A percentile compares a stretch with the other conserved stretches of the same genome.
These are phyloP conservation scores for Caretta caretta DNA, from an alignment of 2,113 vertebrate species.

Conservation along the genomic window DNA sequence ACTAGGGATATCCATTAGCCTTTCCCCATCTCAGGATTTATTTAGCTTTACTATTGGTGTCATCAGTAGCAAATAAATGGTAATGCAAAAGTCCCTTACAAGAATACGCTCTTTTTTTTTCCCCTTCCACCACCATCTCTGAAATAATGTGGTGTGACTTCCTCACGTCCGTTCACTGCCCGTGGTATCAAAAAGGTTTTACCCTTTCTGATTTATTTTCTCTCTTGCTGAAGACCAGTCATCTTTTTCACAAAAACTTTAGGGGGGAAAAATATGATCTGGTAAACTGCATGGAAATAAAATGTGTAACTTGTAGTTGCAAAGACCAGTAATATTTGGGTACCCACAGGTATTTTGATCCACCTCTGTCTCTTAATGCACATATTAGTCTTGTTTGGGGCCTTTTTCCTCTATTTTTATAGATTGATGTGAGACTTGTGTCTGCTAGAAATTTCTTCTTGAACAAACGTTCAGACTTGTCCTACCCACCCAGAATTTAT, in stretches of 20 bases:
- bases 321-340: conserved; percentile 1
- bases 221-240: conserved; percentile 4
- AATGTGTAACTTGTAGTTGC: background rate
- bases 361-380: background rate
- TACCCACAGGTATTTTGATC: background rate
- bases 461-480: background rate
- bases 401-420: conserved; percentile 20
- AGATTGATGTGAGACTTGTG: conserved; percentile 24
- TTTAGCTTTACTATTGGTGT: background rate
- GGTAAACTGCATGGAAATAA: background rate
- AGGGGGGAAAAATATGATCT: background rate
- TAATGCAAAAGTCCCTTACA: conserved; percentile 1
- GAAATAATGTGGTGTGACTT: background rate
- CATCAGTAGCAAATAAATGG: background rate
- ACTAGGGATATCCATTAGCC: background rate
- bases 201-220: background rate
- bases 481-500: background rate
- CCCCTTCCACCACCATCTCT: background rate
- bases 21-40: conserved; percentile 16
- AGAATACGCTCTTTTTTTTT: background rate
- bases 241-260: background rate
- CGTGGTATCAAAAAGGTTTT: background rate
- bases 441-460: conserved; percentile 14
- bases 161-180: conserved; percentile 35
- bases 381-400: background rate